Percentiles rank a stretch among this genome's conserved stretches.
Evolutionary conservation across 2,797 vertebrate genomes (phyloP).

Genomic region (Mus minutoides): DNA sequence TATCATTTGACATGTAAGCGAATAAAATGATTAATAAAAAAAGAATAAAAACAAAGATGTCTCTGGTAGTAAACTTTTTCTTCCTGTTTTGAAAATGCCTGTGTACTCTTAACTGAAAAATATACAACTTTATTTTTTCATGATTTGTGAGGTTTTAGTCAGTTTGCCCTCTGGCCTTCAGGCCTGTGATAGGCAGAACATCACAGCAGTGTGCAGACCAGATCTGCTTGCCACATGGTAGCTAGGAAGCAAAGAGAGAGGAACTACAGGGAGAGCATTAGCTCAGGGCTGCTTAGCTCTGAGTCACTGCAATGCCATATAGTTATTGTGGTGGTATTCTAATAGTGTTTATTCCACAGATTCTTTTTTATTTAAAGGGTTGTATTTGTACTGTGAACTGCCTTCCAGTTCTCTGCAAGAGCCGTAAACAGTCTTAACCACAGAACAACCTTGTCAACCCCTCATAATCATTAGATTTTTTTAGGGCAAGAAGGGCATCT

Average conservation of each 20-base stretch:
- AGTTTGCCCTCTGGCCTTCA: background rate
- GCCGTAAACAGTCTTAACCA: background rate
- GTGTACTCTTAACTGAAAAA: background rate
- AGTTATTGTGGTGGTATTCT: no score
- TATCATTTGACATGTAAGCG: no score
- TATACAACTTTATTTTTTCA: background rate
- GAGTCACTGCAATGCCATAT: fast-evolving
- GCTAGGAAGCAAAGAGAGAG: background rate
- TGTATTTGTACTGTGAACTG: background rate
- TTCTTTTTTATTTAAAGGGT: background rate
- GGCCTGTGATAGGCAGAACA: no score
- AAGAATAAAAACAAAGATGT: background rate
- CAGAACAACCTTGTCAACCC: background rate
- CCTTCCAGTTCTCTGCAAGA: background rate
- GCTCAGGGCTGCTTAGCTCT: background rate
- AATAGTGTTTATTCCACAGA: no score
- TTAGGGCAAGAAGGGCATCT: background rate
- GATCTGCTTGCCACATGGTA: background rate
- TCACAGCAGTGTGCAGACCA: background rate
- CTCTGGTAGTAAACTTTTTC: background rate
- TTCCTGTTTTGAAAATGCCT: background rate
- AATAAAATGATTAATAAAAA: no score
- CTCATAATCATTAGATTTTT: background rate
- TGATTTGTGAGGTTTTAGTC: background rate
- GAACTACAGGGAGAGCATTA: background rate